Conservation (phyloP, 2,113 vertebrate species). For the Gadus chalcogrammus region DNA sequence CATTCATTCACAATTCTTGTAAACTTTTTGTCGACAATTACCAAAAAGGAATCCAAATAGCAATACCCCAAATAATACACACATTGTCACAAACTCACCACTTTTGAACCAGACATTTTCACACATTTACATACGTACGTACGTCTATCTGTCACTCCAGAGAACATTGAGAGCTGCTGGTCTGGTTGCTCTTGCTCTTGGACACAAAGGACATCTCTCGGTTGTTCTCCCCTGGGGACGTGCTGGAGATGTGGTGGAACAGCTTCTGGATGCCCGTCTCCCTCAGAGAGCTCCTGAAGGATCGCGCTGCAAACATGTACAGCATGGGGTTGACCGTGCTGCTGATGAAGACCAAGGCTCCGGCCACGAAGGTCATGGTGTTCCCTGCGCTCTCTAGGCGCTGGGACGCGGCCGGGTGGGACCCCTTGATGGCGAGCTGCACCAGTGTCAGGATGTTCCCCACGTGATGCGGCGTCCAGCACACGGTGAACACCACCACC, state of each 20-base stretch:
- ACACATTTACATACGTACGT: conserved; percentile 53
- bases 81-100: not conserved
- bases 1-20: too few relatives aligned
- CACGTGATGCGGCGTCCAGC: conserved; percentile 75
- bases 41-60: not conserved
- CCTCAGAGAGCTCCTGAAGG: conserved; percentile 67
- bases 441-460: conserved; percentile 66
- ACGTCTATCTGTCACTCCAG: conserved; percentile 41
- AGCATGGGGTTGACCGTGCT: conserved; percentile 74
- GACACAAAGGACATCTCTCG: conserved; percentile 70
- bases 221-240: conserved; percentile 63
- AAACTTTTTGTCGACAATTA: too few relatives aligned
- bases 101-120: not conserved
- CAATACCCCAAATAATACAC: not conserved
- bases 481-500: conserved; percentile 69
- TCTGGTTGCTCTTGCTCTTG: conserved; percentile 63
- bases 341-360: conserved; percentile 74
- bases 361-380: conserved; percentile 62
- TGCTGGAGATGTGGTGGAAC: conserved; percentile 74
- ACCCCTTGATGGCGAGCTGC: conserved; percentile 31
- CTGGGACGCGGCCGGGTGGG: not conserved
- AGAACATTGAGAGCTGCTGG: conserved; percentile 47
- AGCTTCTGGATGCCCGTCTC: conserved; percentile 74
- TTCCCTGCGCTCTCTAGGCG: conserved; percentile 34
- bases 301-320: conserved; percentile 74